Evolutionary conservation across 2,888 invertebrate species (phyloP), one percentile per base, ranked within the genome.

Genomic region (Caenorhabditis sp.): DNA sequence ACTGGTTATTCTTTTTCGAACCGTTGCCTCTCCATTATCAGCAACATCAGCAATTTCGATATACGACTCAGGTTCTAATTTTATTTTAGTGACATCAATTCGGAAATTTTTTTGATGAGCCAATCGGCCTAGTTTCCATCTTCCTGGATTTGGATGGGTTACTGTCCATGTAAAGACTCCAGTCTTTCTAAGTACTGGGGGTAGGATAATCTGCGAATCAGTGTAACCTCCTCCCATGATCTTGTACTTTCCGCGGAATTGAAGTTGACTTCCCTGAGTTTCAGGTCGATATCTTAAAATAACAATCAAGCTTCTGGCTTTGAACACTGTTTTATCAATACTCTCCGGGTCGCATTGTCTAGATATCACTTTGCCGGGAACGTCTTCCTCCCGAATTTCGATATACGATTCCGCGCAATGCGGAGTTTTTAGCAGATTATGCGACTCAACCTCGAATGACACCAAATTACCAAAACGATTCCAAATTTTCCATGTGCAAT

Each of bases 341-440:
- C 38, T 2, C 17, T 12, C n/a, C 0, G 38, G n/a, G 14, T 67
- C 67, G 60, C 85, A 85, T 57, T 74, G 76, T 10, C 84, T 59
- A 20, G 74, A 77, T 27, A 84, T 25, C n/a, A 84, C 66, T 43
- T 31, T 43, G 17, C 85, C 85, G 25, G 68, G 75, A 4, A 69
- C 69, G 62, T 84, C 82, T 4, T 70, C 70, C 62, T 85, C 83
- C 4, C 85, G 76, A 14, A 86, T 61, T 75, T 86, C 86, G 10
- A 86, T 57, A 65, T 79, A 86, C 7, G 82, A 81, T 25, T 79
- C 82, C 4, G 77, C 71, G 64, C 85, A 85, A 54, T 63, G 62
- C 0, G 66, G 59, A 1, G 62, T 62, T 0, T 20, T 25, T 26
- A 8, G 53, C 50, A 70, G 36, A 23, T 70, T 66, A 36, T 70